Evolutionary conservation across 2,888 invertebrate species (phyloP).

Genomic region (Allolobophora icterica): DNA sequence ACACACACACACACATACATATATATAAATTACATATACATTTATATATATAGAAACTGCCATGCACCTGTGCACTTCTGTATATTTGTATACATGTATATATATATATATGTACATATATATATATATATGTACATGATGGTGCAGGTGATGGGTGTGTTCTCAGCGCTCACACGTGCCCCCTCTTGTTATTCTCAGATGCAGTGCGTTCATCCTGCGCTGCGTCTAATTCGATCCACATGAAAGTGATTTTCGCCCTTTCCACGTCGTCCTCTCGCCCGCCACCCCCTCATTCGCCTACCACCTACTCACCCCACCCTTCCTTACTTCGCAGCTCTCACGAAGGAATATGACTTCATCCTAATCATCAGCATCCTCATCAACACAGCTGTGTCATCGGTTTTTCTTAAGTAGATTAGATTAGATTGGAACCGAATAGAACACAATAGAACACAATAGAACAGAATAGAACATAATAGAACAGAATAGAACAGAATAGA

Average conservation of each 20-base stretch:
- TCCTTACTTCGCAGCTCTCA: conserved; percentile 2
- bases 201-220: not conserved
- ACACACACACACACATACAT: too few relatives aligned
- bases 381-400: too few relatives aligned
- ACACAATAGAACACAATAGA: too few relatives aligned
- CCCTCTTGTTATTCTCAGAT: not conserved
- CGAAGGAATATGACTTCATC: not conserved
- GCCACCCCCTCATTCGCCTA: not conserved
- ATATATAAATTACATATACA: too few relatives aligned
- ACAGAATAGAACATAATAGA: too few relatives aligned
- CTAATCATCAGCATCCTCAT: too few relatives aligned
- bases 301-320: conserved; percentile 6
- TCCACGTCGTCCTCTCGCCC: not conserved
- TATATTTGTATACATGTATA: too few relatives aligned
- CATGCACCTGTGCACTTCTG: too few relatives aligned
- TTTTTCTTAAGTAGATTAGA: too few relatives aligned
- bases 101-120: not conserved
- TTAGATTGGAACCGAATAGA: too few relatives aligned
- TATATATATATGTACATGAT: not conserved
- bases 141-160: not conserved
- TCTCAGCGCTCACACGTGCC: not conserved
- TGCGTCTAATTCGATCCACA: conserved; percentile 22
- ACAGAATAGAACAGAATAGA: too few relatives aligned
- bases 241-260: conserved; percentile 18
- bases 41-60: too few relatives aligned